phyloP scores from a whole-genome alignment of 2,113 vertebrate species.

The Ammodytes marinus region DNA sequence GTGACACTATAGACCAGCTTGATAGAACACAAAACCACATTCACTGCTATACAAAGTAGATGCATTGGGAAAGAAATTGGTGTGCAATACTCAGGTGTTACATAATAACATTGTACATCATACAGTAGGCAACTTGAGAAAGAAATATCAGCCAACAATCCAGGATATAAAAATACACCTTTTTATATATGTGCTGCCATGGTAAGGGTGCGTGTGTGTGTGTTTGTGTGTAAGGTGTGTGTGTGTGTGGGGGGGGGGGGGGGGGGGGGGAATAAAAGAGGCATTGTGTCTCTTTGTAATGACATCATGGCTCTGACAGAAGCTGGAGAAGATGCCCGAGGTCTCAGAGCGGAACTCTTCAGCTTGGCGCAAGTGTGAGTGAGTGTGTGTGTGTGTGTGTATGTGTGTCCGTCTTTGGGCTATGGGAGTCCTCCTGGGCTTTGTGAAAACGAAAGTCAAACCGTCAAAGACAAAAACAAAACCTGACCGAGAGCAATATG shows the following conservation, averaged over 20 bases:
- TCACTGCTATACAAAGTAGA: neutral
- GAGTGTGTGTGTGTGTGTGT: constrained; percentile 22
- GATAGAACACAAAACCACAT: neutral
- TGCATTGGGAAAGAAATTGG: neutral
- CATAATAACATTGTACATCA: neutral
- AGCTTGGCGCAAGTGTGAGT: constrained; percentile 67
- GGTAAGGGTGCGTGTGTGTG: constrained; percentile 14
- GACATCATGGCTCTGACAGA: constrained; percentile 84
- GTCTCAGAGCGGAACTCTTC: constrained; percentile 77
- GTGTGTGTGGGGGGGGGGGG: neutral
- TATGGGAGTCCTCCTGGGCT: constrained; percentile 77
- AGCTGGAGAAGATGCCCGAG: constrained; percentile 81
- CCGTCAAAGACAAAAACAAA: constrained; percentile 84
- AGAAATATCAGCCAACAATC: neutral
- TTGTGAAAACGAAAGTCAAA: constrained; percentile 82
- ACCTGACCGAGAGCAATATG: constrained; percentile 83
- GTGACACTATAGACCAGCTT: constrained; percentile 2
- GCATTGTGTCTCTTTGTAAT: constrained; percentile 79
- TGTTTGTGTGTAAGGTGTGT: constrained; percentile 25
- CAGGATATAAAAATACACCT: neutral
- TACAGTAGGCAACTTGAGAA: neutral
- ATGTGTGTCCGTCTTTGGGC: constrained; percentile 75
- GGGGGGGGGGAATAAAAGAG: constrained; percentile 65
- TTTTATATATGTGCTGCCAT: neutral
- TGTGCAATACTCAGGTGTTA: neutral